Evolutionary conservation across 1,140 invertebrate species (phyloP), one percentile per base, ranked within the genome.

Genomic region (Luehdorfia chinensis): DNA sequence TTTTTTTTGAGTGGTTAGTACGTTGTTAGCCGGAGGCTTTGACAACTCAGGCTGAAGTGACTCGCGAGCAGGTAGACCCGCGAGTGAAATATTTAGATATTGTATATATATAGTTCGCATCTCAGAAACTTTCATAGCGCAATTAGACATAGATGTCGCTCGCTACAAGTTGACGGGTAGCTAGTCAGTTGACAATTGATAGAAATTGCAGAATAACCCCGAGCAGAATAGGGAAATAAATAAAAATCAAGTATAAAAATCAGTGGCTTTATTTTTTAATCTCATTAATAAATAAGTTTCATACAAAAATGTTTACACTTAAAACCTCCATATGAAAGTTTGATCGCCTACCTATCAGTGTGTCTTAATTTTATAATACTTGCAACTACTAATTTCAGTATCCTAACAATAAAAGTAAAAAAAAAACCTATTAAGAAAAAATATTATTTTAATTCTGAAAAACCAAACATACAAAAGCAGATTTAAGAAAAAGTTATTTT

Each of bases 241-340:
- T 21, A 21, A 21, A 21, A 21, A 2, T 21, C 19, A 2, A 6
- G 2, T 6, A 21, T 21, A 47, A 59, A 75, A 80, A 80, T 77
- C 76, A 66, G 61, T 59, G 58, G 65, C 62, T 79, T 75, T 69
- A 71, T 77, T 74, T 65, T 65, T 64, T 65, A 71, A 70, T 76
- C 64, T 77, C 67, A 65, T 71, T 73, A 74, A 76, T 75, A 76
- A 78, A 74, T 72, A 75, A 66, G 41, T 65, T 68, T 72, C 68
- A 71, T 79, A 84, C 66, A 84, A 79, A 83, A 80, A 66, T 27
- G 28, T 31, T 59, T 73, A 75, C 59, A 61, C 39, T 63, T 63
- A 66, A 32, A 65, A 57, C 47, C 51, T 47, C 41, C 27, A 18
- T 19, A 12, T 37, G 34, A 48, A 66, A 50, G 51, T 59, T 50